A percentile compares a stretch with the other conserved stretches of the same genome.
phyloP scores from a whole-genome alignment of 2,113 vertebrate genomes.

The Conger conger region DNA sequence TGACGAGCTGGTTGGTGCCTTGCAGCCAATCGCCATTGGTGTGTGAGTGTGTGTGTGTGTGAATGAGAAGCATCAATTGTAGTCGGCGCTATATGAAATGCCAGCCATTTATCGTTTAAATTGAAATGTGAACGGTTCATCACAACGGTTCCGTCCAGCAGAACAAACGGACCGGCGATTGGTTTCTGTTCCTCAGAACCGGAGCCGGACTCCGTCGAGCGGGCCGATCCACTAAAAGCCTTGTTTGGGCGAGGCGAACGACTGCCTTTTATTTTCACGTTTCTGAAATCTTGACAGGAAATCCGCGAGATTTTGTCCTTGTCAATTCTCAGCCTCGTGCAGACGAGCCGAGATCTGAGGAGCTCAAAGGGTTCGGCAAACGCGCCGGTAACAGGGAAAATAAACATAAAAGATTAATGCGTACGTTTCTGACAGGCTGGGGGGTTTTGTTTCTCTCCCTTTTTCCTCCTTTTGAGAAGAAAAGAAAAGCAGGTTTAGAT shows the following conservation, averaged over 20 bases:
- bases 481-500: conserved; percentile 20
- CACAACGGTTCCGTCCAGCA: too few species aligned
- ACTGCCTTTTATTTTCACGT: background rate
- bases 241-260: background rate
- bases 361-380: conserved; percentile 43
- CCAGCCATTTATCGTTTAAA: too few species aligned
- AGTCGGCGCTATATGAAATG: too few species aligned
- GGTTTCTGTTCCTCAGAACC: background rate
- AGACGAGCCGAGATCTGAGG: background rate
- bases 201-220: background rate
- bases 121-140: too few species aligned
- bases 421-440: conserved; percentile 10
- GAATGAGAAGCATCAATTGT: too few species aligned
- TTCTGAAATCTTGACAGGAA: background rate
- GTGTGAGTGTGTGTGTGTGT: too few species aligned
- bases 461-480: conserved; percentile 24
- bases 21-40: too few species aligned
- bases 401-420: conserved; percentile 15
- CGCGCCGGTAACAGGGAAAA: conserved; percentile 28
- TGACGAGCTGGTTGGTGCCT: too few species aligned
- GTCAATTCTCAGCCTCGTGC: background rate
- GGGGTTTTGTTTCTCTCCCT: background rate
- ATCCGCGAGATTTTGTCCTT: background rate
- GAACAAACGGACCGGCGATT: too few species aligned
- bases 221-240: too few species aligned